phyloP scores from a whole-genome alignment of 2,888 invertebrate species.

The Amiota mariae region DNA sequence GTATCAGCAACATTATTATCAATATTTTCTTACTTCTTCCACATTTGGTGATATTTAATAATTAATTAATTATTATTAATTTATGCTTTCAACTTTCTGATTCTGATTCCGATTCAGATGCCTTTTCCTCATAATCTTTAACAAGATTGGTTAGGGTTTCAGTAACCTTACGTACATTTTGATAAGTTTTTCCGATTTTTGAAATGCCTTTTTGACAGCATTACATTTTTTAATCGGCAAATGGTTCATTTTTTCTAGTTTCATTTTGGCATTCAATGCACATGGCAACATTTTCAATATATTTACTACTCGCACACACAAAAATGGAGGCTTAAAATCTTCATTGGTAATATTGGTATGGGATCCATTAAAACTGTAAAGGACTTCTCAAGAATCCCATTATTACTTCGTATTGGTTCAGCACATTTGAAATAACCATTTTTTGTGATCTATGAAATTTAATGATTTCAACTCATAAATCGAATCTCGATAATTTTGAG shows the following conservation, averaged over 20 bases:
- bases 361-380: constrained; percentile 50
- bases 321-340: constrained; percentile 60
- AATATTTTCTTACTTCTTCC: too few species aligned
- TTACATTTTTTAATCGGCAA: constrained; percentile 57
- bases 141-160: constrained; percentile 53
- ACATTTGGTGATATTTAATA: too few species aligned
- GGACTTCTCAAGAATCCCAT: too few species aligned
- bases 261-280: constrained; percentile 49
- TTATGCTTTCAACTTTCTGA: background rate
- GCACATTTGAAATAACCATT: too few species aligned
- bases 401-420: too few species aligned
- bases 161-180: constrained; percentile 53
- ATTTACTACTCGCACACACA: constrained; percentile 62
- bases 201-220: constrained; percentile 53
- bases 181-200: constrained; percentile 56
- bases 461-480: too few species aligned
- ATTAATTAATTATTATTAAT: too few species aligned
- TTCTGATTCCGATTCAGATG: background rate
- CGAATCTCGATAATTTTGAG: too few species aligned
- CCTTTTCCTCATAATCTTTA: constrained; percentile 20
- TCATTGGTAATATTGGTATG: constrained; percentile 57
- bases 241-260: constrained; percentile 41
- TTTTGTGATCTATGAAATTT: too few species aligned
- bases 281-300: constrained; percentile 63
- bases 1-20: too few species aligned